Evolutionary conservation across 2,888 invertebrate genomes (phyloP).

Genomic region (Agrochola litura): DNA sequence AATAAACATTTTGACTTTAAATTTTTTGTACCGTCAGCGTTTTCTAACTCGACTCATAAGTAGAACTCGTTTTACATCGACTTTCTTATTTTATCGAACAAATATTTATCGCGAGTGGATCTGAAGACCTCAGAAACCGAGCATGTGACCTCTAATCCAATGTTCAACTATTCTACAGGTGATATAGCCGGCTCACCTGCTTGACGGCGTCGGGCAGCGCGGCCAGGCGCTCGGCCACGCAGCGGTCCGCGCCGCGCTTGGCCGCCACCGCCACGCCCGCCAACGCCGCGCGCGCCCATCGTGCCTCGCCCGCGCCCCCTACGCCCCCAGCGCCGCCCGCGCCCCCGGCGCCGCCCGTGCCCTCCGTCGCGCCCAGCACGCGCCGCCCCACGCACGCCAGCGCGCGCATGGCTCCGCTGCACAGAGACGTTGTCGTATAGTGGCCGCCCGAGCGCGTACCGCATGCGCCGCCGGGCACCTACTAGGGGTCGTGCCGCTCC

Average conservation of each 20-base stretch:
- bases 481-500: conserved; percentile 97
- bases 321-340: conserved; percentile 79
- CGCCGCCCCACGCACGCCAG: conserved; percentile 97
- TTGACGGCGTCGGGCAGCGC: conserved; percentile 93
- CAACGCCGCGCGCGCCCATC: conserved; percentile 81
- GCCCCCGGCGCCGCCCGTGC: conserved; percentile 91
- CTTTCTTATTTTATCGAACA: background rate
- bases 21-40: background rate
- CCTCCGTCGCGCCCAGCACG: conserved; percentile 96
- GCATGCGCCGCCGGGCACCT: conserved; percentile 90
- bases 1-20: background rate
- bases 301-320: conserved; percentile 82
- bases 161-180: background rate
- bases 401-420: conserved; percentile 97
- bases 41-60: background rate
- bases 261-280: conserved; percentile 83
- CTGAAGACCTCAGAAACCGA: no score
- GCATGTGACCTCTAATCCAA: background rate
- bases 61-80: background rate
- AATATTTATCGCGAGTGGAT: background rate
- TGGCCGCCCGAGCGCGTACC: conserved; percentile 91
- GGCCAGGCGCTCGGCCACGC: conserved; percentile 93
- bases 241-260: conserved; percentile 94
- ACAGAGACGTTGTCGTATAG: conserved; percentile 66
- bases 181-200: conserved; percentile 47